Conservation (phyloP, 2,113 vertebrate species). For the Thalassarche chlororhynchos region DNA sequence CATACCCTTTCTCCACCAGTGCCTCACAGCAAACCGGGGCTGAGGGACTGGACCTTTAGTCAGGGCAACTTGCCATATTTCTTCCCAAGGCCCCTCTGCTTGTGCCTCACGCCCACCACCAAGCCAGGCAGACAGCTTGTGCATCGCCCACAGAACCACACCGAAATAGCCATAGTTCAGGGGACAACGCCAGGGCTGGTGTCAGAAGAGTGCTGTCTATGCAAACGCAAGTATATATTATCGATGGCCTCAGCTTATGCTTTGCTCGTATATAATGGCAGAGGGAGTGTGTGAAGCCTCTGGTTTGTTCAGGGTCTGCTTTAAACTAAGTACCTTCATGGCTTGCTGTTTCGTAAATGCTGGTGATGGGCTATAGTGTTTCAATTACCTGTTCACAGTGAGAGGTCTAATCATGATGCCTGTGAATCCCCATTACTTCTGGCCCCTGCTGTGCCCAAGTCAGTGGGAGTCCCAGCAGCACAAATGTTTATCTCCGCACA, state of each 20-base stretch:
- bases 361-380: neutral
- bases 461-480: slow-evolving; percentile 47
- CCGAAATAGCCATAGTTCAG: neutral
- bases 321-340: neutral
- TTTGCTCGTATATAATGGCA: neutral
- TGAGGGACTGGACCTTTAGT: neutral
- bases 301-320: neutral
- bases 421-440: slow-evolving; percentile 18
- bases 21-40: neutral
- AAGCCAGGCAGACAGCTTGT: neutral
- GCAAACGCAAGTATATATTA: accelerated
- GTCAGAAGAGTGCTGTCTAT: neutral
- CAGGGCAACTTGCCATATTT: neutral
- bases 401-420: neutral
- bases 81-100: neutral
- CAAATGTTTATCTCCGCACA: slow-evolving; percentile 26
- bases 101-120: neutral
- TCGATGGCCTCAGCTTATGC: neutral
- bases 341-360: neutral
- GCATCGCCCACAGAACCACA: accelerated
- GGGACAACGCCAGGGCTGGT: neutral
- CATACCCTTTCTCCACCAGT: neutral
- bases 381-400: slow-evolving; percentile 41
- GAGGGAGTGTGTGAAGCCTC: neutral
- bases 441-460: slow-evolving; percentile 38